phyloP scores from a whole-genome alignment of 2,113 vertebrate genomes.

The Gavialis gangeticus region DNA sequence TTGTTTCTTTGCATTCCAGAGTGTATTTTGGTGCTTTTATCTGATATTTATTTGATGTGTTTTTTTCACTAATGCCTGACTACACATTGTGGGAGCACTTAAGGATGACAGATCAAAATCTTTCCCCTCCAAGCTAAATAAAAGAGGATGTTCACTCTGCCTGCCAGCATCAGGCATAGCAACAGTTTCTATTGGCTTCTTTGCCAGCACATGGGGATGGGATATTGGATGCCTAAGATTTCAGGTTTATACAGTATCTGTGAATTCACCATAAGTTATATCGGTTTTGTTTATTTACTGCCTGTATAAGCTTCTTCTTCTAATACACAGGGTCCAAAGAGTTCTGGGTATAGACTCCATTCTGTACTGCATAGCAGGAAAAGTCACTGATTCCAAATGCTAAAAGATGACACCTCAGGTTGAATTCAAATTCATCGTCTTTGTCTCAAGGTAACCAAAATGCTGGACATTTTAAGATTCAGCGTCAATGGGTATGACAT shows the following conservation, averaged over 20 bases:
- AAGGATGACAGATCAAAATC: slow-evolving; percentile 8
- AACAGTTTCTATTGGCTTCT: neutral
- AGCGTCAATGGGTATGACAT: slow-evolving; percentile 77
- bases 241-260: neutral
- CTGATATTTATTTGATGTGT: slow-evolving; percentile 30
- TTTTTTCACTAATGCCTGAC: slow-evolving; percentile 42
- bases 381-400: slow-evolving; percentile 43
- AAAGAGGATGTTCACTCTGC: slow-evolving; percentile 4
- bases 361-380: neutral
- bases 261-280: slow-evolving; percentile 1
- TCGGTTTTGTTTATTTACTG: neutral
- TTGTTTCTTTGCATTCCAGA: slow-evolving; percentile 12
- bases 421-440: slow-evolving; percentile 58
- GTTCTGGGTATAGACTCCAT: slow-evolving; percentile 9
- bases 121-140: slow-evolving; percentile 6
- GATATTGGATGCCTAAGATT: neutral
- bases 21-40: slow-evolving; percentile 43
- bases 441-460: slow-evolving; percentile 72
- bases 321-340: neutral
- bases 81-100: neutral
- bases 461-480: slow-evolving; percentile 71
- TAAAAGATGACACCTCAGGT: slow-evolving; percentile 69
- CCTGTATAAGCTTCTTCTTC: neutral
- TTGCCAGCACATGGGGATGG: slow-evolving; percentile 1
- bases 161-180: rapidly evolving